A percentile compares a stretch with the other conserved stretches of the same genome.
Conservation (phyloP, 1,140 invertebrate genomes). For the Ridgeia piscesae region DNA sequence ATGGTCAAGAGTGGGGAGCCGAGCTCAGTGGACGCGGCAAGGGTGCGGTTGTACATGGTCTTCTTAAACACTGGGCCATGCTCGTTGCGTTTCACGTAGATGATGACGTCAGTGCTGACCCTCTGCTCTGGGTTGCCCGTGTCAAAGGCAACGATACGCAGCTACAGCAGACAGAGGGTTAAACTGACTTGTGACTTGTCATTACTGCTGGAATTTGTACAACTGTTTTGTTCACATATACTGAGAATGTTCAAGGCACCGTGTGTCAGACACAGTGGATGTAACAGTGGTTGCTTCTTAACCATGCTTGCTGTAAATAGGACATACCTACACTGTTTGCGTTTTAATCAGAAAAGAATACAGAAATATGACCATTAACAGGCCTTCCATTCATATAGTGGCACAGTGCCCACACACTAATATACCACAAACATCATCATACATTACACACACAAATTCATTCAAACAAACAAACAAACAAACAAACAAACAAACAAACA, state of each 20-base stretch:
- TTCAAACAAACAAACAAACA: no score
- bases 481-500: no score
- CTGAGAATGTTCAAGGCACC: neutral
- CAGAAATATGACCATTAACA: neutral
- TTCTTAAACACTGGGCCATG: slow-evolving; percentile 16
- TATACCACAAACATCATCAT: no score
- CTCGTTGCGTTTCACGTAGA: slow-evolving; percentile 18
- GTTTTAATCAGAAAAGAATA: neutral
- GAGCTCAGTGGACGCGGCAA: neutral
- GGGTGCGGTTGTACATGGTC: neutral
- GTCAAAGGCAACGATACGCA: slow-evolving; percentile 16
- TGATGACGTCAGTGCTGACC: slow-evolving; percentile 2
- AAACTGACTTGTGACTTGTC: neutral
- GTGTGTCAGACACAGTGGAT: neutral
- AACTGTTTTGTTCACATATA: neutral
- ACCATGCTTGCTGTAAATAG: neutral
- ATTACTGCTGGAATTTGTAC: neutral
- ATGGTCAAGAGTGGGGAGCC: slow-evolving; percentile 7
- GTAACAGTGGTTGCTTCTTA: neutral
- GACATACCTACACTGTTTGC: neutral
- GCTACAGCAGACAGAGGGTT: neutral
- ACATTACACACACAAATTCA: no score
- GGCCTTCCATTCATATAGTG: no score
- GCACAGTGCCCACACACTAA: no score
- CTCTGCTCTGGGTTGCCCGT: slow-evolving; percentile 13